phyloP scores from a whole-genome alignment of 1,140 invertebrate genomes.

The Drosophila sechellia region DNA sequence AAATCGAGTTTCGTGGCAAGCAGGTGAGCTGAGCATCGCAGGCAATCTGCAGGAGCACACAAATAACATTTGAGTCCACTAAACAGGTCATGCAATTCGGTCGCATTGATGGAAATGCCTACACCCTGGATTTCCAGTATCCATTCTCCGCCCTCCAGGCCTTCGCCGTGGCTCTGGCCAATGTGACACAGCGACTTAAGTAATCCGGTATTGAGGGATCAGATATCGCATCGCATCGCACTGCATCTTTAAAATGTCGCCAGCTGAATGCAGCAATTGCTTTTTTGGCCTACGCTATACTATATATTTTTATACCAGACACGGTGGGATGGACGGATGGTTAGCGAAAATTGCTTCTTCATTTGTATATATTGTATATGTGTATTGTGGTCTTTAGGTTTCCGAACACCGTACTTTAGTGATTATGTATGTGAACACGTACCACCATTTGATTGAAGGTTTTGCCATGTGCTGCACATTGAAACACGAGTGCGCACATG shows the following conservation, averaged over 20 bases:
- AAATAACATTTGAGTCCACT: background rate
- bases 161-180: constrained; percentile 98
- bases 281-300: constrained; percentile 57
- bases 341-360: constrained; percentile 43
- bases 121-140: constrained; percentile 99
- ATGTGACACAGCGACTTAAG: constrained; percentile 99
- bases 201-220: constrained; percentile 84
- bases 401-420: constrained; percentile 55
- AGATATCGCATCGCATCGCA: constrained; percentile 24
- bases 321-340: background rate
- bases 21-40: constrained; percentile 88
- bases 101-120: constrained; percentile 98
- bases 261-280: constrained; percentile 45
- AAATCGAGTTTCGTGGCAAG: constrained; percentile 98
- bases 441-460: constrained; percentile 76
- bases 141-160: constrained; percentile 99
- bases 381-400: constrained; percentile 75
- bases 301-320: constrained; percentile 57
- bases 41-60: no score
- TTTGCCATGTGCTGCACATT: constrained; percentile 56
- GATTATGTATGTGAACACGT: constrained; percentile 62
- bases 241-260: constrained; percentile 25
- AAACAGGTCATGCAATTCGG: constrained; percentile 99
- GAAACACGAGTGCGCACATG: constrained; percentile 46
- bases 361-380: constrained; percentile 78